Conservation (phyloP, 2,797 vertebrate genomes). For the Microctenopoma steveboyesi region DNA sequence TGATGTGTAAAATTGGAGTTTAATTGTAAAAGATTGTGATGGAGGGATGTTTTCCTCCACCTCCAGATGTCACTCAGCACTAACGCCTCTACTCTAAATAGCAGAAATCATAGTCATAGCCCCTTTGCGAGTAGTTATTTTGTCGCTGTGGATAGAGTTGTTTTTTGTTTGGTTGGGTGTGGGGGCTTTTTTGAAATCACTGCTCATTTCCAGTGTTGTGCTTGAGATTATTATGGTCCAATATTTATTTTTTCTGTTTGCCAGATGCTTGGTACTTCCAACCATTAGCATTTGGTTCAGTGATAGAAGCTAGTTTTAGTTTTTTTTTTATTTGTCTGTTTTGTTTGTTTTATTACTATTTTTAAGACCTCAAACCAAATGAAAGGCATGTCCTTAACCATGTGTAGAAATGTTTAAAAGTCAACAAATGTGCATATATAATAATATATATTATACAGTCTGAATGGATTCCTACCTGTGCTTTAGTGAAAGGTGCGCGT, state of each 20-base stretch:
- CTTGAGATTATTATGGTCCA: slow-evolving; percentile 19
- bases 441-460: slow-evolving; percentile 29
- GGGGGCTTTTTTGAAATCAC: slow-evolving; percentile 42
- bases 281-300: neutral
- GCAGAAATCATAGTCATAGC: slow-evolving; percentile 18
- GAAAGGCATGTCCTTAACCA: slow-evolving; percentile 17
- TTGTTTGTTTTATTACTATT: slow-evolving; percentile 31
- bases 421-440: slow-evolving; percentile 42
- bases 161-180: slow-evolving; percentile 28
- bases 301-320: slow-evolving; percentile 4
- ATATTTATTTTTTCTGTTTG: neutral
- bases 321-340: slow-evolving; percentile 6
- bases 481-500: slow-evolving; percentile 60
- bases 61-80: slow-evolving; percentile 9
- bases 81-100: slow-evolving; percentile 29
- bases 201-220: slow-evolving; percentile 32
- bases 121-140: slow-evolving; percentile 32
- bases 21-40: slow-evolving; percentile 20
- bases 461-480: slow-evolving; percentile 42
- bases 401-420: slow-evolving; percentile 59
- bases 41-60: slow-evolving; percentile 1
- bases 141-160: slow-evolving; percentile 47
- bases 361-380: slow-evolving; percentile 34
- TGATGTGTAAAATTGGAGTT: slow-evolving; percentile 23
- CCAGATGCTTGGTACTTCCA: neutral